A percentile compares a stretch with the other conserved stretches of the same genome.
These are phyloP conservation scores for Druceiella hillmani DNA, from an alignment of 2,888 invertebrate genomes.

Conservation along the genomic window DNA sequence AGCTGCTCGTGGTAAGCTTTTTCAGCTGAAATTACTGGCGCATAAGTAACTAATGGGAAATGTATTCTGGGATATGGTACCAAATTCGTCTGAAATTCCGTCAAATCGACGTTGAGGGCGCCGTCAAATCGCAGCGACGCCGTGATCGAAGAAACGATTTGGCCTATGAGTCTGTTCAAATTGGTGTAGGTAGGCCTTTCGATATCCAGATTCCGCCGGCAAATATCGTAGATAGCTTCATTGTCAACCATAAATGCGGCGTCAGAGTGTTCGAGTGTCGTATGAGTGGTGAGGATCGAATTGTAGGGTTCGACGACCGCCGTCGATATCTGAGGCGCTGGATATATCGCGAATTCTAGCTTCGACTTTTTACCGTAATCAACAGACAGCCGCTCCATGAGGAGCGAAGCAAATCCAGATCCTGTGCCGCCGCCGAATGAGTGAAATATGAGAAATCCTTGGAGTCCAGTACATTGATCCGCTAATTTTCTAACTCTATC, in stretches of 20 bases:
- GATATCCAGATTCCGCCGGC: constrained; percentile 79
- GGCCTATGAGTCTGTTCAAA: constrained; percentile 81
- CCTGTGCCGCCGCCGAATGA: constrained; percentile 82
- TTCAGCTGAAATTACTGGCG: constrained; percentile 90
- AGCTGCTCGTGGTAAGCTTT: constrained; percentile 92
- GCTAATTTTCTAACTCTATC: constrained; percentile 69
- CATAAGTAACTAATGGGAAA: constrained; percentile 84
- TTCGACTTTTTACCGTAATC: constrained; percentile 87
- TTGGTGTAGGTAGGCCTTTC: constrained; percentile 86
- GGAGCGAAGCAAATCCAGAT: constrained; percentile 78
- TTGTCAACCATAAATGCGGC: constrained; percentile 85
- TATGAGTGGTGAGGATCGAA: constrained; percentile 83
- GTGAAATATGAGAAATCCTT: constrained; percentile 83
- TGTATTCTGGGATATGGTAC: constrained; percentile 76
- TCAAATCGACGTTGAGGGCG: constrained; percentile 75
- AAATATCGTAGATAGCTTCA: constrained; percentile 74
- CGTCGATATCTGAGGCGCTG: constrained; percentile 74
- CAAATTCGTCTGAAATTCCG: constrained; percentile 80
- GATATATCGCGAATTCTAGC: constrained; percentile 83
- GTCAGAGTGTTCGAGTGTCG: constrained; percentile 79
- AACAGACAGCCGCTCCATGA: constrained; percentile 83
- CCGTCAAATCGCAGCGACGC: constrained; percentile 79
- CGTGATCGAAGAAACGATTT: constrained; percentile 80
- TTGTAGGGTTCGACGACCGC: constrained; percentile 87
- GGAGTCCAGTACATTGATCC: constrained; percentile 75